These are phyloP conservation scores for Limosa lapponica DNA, from an alignment of 2,797 vertebrate genomes.

Conservation along the genomic window DNA sequence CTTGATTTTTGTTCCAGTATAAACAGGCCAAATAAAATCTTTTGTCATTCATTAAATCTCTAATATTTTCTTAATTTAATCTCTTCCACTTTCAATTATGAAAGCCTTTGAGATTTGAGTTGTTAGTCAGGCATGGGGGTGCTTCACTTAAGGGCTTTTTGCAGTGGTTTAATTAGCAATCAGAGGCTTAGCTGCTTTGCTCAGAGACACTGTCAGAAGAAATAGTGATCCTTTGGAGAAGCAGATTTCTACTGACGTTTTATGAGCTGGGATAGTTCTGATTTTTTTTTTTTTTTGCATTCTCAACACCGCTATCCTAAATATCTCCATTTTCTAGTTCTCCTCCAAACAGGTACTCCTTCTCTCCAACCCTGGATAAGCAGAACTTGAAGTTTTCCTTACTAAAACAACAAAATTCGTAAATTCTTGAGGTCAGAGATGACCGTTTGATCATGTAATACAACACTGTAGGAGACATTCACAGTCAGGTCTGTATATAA, in stretches of 20 bases:
- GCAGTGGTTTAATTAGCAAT: conserved; percentile 64
- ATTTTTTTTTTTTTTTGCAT: not conserved
- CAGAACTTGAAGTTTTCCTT: not conserved
- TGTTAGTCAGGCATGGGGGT: conserved; percentile 46
- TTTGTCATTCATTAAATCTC: conserved; percentile 49
- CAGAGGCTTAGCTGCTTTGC: conserved; percentile 43
- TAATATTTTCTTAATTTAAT: conserved; percentile 58
- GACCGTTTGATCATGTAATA: not conserved
- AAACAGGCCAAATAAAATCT: conserved; percentile 36
- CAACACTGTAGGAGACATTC: not conserved
- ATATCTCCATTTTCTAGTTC: not conserved
- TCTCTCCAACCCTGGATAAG: not conserved
- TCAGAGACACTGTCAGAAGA: conserved; percentile 29
- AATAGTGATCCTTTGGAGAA: conserved; percentile 34
- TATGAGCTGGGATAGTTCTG: not conserved
- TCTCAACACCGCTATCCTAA: not conserved
- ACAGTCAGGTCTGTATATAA: not conserved
- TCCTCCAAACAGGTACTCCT: not conserved
- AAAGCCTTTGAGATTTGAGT: conserved; percentile 60
- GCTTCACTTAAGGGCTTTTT: conserved; percentile 48
- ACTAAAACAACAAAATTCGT: not conserved
- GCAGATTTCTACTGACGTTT: not conserved
- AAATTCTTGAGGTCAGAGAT: not conserved
- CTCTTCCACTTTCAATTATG: conserved; percentile 54
- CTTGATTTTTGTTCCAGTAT: conserved; percentile 4